Evolutionary conservation across 2,888 invertebrate genomes (phyloP).

Genomic region (Apotomis capreana): DNA sequence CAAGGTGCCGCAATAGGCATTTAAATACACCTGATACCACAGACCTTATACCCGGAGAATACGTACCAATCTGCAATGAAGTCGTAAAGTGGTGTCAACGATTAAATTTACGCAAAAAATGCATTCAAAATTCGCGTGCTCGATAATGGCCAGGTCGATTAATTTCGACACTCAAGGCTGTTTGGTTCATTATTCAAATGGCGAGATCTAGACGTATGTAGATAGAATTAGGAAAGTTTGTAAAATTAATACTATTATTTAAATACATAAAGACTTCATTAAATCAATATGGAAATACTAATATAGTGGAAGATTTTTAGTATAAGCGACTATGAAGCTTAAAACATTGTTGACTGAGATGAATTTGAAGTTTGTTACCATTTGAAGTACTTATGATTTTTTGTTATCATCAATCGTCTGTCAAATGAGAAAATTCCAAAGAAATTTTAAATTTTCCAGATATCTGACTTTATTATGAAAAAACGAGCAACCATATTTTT

Average conservation of each 20-base stretch:
- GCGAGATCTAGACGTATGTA: neutral
- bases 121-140: slow-evolving; percentile 38
- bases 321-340: too few species aligned
- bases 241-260: neutral
- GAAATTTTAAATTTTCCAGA: too few species aligned
- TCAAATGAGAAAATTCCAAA: too few species aligned
- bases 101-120: slow-evolving; percentile 31
- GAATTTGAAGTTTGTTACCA: too few species aligned
- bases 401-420: too few species aligned
- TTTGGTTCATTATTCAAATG: slow-evolving; percentile 23
- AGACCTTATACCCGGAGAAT: slow-evolving; percentile 5
- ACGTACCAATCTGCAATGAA: neutral
- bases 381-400: too few species aligned
- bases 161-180: slow-evolving; percentile 37
- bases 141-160: slow-evolving; percentile 26
- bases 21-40: slow-evolving; percentile 12
- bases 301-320: too few species aligned
- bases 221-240: neutral
- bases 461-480: too few species aligned
- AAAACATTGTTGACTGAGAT: too few species aligned
- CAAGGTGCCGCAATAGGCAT: slow-evolving; percentile 42
- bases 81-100: slow-evolving; percentile 11
- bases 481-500: too few species aligned
- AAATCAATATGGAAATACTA: too few species aligned
- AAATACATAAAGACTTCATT: too few species aligned